Base-by-base conservation (phyloP, 1,140 invertebrate genomes). In the Cecropterus lyciades region DNA sequence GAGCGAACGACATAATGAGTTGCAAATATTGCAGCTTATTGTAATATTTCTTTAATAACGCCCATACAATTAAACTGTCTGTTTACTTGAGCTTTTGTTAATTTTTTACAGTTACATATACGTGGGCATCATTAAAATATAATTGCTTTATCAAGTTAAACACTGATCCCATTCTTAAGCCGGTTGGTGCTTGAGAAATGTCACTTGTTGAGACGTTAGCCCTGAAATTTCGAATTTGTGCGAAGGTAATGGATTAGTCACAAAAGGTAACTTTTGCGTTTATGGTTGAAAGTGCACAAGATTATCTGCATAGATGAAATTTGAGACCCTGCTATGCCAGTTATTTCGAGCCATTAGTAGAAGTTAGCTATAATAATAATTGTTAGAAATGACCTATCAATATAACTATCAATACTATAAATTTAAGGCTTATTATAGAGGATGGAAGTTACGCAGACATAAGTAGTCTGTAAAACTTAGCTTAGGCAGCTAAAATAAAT, bases 81-180 rank as follows among this genome's bases (percentile, higher is more conserved):
- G 48, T 51, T 27, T 27, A 17, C 48, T 11, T 16, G 13, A 51
- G 20, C 27, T 15, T 52, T 52, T 52, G 27, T 52, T 52, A 1
- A 40, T 40, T n/a, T 40, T 33, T 40, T n/a, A 40, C 37, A 40
- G 27, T 52, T 11, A 9, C 14, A 52, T 14, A n/a, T 33, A 13
- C 51, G 8, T 42, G 7, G 14, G 5, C 13, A 1, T 24, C 13
- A 59, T 46, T 59, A 59, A 59, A 11, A 27, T 7, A 59, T 59
- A 46, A 59, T 57, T 57, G n/a, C 40, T 42, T 43, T 59, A 59
- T 59, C 20, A 13, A 51, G 17, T 51, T 51, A 27, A 51, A 3
- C 20, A n/a, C 40, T 59, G 55, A 59, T 59, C 55, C 55, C 40
- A 59, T 59, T 59, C 55, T 46, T 59, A 59, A 59, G 55, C 37